phyloP scores from a whole-genome alignment of 2,888 invertebrate species.

The Aelia acuminata region DNA sequence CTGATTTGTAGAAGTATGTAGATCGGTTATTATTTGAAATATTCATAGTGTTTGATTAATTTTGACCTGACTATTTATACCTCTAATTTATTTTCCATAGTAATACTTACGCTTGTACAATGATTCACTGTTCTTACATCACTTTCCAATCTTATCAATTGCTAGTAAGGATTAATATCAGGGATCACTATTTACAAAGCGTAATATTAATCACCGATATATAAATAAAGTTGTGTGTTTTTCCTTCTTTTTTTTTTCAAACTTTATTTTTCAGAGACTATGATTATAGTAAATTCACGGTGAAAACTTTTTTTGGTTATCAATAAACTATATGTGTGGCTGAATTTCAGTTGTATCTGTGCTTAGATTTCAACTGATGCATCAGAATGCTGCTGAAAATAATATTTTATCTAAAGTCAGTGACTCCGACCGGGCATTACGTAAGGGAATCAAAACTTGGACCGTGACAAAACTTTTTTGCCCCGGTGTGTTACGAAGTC shows the following conservation, averaged over 20 bases:
- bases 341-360: too few relatives aligned
- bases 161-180: not conserved
- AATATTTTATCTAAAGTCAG: not conserved
- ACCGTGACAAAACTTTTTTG: conserved; percentile 35
- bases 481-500: conserved; percentile 28
- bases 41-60: not conserved
- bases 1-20: too few relatives aligned
- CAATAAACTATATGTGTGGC: too few relatives aligned
- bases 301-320: too few relatives aligned
- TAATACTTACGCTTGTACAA: not conserved
- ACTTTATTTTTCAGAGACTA: not conserved
- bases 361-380: too few relatives aligned
- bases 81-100: not conserved
- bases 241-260: not conserved
- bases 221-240: not conserved
- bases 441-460: conserved; percentile 10
- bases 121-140: conserved; percentile 2
- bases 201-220: not conserved
- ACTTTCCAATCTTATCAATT: conserved; percentile 15
- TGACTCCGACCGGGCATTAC: not conserved
- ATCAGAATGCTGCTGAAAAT: not conserved
- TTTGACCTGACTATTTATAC: not conserved
- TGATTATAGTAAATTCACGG: too few relatives aligned
- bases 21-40: not conserved
- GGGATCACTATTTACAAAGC: not conserved